Conservation (phyloP, 2,797 vertebrate genomes). For the Chelonia mydas region DNA sequence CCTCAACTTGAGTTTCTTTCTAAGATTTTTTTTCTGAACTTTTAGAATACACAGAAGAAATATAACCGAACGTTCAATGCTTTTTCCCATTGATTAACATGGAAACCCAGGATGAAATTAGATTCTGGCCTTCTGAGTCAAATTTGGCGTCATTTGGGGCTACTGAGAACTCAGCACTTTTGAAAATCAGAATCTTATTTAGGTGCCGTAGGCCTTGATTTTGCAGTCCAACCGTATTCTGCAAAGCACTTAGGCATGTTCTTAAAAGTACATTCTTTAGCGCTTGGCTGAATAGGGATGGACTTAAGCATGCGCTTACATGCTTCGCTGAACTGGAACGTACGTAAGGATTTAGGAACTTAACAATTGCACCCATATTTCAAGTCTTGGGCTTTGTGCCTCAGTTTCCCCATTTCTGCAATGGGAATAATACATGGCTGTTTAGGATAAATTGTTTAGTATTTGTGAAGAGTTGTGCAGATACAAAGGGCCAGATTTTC, state of each 20-base stretch:
- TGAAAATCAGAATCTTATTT: constrained; percentile 6
- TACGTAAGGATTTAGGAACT: neutral
- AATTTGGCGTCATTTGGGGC: neutral
- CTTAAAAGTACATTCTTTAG: neutral
- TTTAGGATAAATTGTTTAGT: neutral
- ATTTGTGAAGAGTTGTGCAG: neutral
- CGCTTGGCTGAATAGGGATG: constrained; percentile 9
- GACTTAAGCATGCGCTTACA: constrained; percentile 15
- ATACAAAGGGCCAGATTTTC: neutral
- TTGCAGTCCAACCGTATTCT: neutral
- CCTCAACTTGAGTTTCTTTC: neutral
- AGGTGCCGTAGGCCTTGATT: neutral
- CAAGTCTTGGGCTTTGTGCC: constrained; percentile 1
- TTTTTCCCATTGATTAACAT: neutral
- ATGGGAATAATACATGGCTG: neutral
- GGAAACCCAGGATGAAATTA: neutral
- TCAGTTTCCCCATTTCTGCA: constrained; percentile 50
- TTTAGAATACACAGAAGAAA: neutral
- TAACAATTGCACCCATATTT: neutral
- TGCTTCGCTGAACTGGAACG: constrained; percentile 1
- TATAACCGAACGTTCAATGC: fast-evolving
- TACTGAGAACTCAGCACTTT: neutral
- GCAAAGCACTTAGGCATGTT: constrained; percentile 12
- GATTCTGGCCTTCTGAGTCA: neutral
- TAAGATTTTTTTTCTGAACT: fast-evolving